Evolutionary conservation across 2,113 vertebrate genomes (phyloP).

Genomic region (Grantiella picta): DNA sequence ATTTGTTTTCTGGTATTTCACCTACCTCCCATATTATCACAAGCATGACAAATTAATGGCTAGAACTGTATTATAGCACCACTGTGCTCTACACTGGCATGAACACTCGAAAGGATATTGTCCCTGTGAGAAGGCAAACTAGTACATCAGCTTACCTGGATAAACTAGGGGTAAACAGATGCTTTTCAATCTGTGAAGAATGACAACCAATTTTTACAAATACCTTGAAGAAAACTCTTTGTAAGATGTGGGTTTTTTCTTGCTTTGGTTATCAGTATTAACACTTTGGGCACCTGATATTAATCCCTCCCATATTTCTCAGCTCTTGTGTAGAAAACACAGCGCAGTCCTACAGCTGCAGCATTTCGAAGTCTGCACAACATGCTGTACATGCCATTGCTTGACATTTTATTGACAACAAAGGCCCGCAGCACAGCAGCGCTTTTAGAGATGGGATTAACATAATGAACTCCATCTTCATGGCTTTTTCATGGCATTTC

Average conservation of each 20-base stretch:
- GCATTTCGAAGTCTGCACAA: constrained; percentile 8
- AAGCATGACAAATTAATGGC: neutral
- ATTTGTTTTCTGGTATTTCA: constrained; percentile 1
- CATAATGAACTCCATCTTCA: constrained; percentile 31
- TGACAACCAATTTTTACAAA: neutral
- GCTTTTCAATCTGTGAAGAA: neutral
- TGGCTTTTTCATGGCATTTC: constrained; percentile 24
- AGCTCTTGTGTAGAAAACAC: neutral
- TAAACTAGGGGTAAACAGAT: constrained; percentile 3
- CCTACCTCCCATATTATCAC: neutral
- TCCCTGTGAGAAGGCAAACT: constrained; percentile 1
- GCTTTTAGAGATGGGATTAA: constrained; percentile 49
- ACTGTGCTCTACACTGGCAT: constrained; percentile 21
- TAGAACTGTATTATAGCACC: neutral
- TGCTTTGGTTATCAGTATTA: neutral
- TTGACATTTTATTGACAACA: constrained; percentile 60
- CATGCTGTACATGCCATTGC: constrained; percentile 16
- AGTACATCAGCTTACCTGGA: neutral
- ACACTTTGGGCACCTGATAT: neutral
- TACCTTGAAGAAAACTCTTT: neutral
- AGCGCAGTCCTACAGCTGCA: neutral
- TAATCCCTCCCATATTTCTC: constrained; percentile 8
- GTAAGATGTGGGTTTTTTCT: neutral
- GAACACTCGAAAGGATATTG: constrained; percentile 4
- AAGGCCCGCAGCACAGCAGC: neutral